Evolutionary conservation across 2,797 vertebrate genomes (phyloP).

Genomic region (Thaleichthys pacificus): DNA sequence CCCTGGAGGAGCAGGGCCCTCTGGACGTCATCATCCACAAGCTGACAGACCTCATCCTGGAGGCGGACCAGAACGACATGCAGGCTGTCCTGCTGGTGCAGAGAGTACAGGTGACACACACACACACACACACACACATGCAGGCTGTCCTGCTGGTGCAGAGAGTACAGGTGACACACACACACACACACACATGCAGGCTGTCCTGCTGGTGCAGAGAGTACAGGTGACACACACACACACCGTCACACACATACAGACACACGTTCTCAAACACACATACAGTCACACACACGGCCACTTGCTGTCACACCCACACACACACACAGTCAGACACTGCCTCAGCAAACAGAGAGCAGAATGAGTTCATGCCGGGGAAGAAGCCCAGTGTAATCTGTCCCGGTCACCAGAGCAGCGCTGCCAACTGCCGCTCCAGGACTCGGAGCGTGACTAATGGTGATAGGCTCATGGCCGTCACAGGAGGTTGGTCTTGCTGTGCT

Average conservation of each 20-base stretch:
- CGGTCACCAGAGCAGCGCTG: too few relatives aligned
- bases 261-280: background rate
- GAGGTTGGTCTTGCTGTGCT: background rate
- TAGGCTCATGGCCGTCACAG: background rate
- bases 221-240: slow-evolving; percentile 83
- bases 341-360: too few relatives aligned
- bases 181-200: slow-evolving; percentile 54
- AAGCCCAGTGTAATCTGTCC: too few relatives aligned
- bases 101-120: slow-evolving; percentile 88
- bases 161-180: slow-evolving; percentile 83
- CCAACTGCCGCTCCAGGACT: too few relatives aligned
- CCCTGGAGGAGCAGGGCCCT: slow-evolving; percentile 94
- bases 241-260: too few relatives aligned
- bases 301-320: background rate
- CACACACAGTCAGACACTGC: too few relatives aligned
- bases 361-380: too few relatives aligned
- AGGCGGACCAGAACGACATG: slow-evolving; percentile 95
- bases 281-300: background rate
- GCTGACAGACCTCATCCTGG: slow-evolving; percentile 94
- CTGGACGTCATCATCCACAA: slow-evolving; percentile 99
- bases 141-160: slow-evolving; percentile 91
- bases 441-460: too few relatives aligned
- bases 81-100: slow-evolving; percentile 91
- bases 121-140: slow-evolving; percentile 59
- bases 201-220: slow-evolving; percentile 88